Percentiles rank a stretch among this genome's conserved stretches.
These are phyloP conservation scores for Tinea pellionella DNA, from an alignment of 2,888 invertebrate species.

Conservation along the genomic window DNA sequence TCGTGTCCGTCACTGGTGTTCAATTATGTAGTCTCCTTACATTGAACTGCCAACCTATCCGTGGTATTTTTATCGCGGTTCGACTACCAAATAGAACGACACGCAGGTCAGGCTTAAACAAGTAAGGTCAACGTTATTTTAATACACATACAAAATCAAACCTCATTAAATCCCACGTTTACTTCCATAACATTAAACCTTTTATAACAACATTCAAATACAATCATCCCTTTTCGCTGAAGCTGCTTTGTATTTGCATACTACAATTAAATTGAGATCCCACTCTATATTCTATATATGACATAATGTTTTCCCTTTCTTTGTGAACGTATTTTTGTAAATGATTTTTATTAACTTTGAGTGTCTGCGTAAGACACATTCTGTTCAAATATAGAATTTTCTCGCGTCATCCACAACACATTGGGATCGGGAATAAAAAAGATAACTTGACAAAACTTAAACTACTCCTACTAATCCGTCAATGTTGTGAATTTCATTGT, in stretches of 20 bases:
- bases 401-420: too few relatives aligned
- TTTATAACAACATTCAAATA: background rate
- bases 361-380: too few relatives aligned
- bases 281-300: background rate
- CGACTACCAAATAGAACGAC: background rate
- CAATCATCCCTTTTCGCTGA: background rate
- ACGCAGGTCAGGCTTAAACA: slow-evolving; percentile 33
- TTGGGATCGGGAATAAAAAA: too few relatives aligned
- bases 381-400: too few relatives aligned
- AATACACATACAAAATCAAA: slow-evolving; percentile 16
- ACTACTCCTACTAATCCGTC: too few relatives aligned
- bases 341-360: background rate
- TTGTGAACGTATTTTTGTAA: background rate
- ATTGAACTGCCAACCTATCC: slow-evolving; percentile 17
- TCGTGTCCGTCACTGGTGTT: slow-evolving; percentile 33
- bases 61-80: slow-evolving; percentile 2
- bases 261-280: background rate
- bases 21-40: slow-evolving; percentile 47
- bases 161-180: slow-evolving; percentile 4
- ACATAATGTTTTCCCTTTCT: background rate
- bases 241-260: background rate
- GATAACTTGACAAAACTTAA: too few relatives aligned
- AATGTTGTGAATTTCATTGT: background rate
- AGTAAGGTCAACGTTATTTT: slow-evolving; percentile 33
- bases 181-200: background rate